phyloP scores from a whole-genome alignment of 2,888 invertebrate genomes.

The Eurois occulta region DNA sequence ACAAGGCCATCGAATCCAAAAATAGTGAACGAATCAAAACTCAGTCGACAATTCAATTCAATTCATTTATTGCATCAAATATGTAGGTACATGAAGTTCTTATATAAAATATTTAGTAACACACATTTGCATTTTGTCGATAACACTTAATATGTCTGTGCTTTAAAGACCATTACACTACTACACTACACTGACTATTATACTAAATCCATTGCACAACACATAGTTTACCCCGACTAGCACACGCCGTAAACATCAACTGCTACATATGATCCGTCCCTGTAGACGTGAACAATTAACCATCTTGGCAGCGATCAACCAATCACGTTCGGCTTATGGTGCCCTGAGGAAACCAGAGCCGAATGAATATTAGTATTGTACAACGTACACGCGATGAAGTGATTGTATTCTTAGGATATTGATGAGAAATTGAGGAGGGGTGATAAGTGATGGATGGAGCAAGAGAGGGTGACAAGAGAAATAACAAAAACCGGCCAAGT shows the following conservation, averaged over 20 bases:
- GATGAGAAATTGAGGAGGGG: background rate
- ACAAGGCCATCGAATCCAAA: too few species aligned
- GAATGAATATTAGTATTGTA: background rate
- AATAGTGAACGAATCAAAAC: background rate
- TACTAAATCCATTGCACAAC: background rate
- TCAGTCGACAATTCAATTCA: too few species aligned
- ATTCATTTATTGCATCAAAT: too few species aligned
- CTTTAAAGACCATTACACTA: too few species aligned
- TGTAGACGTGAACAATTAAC: slow-evolving; percentile 29
- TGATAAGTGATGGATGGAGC: background rate
- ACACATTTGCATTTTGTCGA: too few species aligned
- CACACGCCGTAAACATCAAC: background rate
- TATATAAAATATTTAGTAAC: too few species aligned
- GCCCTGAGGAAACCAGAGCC: background rate
- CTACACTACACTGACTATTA: too few species aligned
- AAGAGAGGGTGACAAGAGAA: too few species aligned
- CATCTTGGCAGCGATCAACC: slow-evolving; percentile 23
- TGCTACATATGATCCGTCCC: background rate
- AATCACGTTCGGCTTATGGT: slow-evolving; percentile 10
- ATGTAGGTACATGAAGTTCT: too few species aligned
- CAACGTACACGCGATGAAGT: background rate
- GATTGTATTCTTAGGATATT: background rate
- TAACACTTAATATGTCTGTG: too few species aligned
- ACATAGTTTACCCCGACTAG: background rate
- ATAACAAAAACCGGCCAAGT: too few species aligned